Evolutionary conservation across 2,888 invertebrate genomes (phyloP).

Genomic region (Eupithecia vulgata): DNA sequence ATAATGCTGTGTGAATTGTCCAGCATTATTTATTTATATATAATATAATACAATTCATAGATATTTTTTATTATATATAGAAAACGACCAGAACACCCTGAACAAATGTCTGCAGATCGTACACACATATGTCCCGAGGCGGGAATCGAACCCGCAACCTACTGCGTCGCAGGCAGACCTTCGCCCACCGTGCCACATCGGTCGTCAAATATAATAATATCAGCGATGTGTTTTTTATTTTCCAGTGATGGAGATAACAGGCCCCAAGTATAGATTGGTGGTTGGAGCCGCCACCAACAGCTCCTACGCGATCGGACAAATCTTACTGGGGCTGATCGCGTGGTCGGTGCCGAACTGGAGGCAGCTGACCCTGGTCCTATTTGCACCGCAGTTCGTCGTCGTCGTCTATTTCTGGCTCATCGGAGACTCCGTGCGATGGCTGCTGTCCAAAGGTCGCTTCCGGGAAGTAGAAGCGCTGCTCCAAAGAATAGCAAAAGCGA

Average conservation of each 20-base stretch:
- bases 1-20: too few relatives aligned
- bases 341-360: constrained; percentile 89
- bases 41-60: too few relatives aligned
- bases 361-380: constrained; percentile 85
- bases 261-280: constrained; percentile 87
- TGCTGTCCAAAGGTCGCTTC: constrained; percentile 86
- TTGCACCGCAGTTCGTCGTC: constrained; percentile 86
- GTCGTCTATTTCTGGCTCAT: constrained; percentile 87
- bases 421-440: constrained; percentile 90
- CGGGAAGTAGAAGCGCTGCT: constrained; percentile 86
- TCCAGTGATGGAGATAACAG: constrained; percentile 89
- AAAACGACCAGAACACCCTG: too few relatives aligned
- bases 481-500: constrained; percentile 84
- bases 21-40: too few relatives aligned
- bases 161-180: too few relatives aligned
- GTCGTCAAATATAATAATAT: too few relatives aligned
- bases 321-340: constrained; percentile 86
- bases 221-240: constrained; percentile 79
- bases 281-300: constrained; percentile 87
- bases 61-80: too few relatives aligned
- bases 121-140: too few relatives aligned
- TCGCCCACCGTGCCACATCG: too few relatives aligned
- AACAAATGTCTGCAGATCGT: too few relatives aligned
- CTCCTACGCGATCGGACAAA: constrained; percentile 88
- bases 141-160: too few relatives aligned